phyloP scores from a whole-genome alignment of 2,797 vertebrate genomes.

The Acanthiza pusilla region DNA sequence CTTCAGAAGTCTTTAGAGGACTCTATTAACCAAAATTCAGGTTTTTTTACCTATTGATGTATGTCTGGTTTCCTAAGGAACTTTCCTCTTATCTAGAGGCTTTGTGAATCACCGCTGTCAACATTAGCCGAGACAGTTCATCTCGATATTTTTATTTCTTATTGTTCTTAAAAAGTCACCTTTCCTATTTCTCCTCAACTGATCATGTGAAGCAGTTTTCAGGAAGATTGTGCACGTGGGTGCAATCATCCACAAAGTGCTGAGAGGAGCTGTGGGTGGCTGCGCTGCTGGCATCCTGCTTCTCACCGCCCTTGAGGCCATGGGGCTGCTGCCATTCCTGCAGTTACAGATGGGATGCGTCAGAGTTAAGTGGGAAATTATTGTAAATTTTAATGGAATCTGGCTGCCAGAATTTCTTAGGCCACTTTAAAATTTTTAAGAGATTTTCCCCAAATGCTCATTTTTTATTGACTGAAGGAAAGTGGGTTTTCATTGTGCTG shows the following conservation, averaged over 20 bases:
- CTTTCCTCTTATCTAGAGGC: not conserved
- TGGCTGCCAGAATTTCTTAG: not conserved
- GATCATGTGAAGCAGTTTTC: not conserved
- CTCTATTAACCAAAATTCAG: not conserved
- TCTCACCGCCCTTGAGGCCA: not conserved
- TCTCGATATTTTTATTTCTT: not conserved
- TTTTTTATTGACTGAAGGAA: not conserved
- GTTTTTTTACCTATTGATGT: not conserved
- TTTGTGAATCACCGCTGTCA: not conserved
- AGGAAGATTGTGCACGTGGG: not conserved
- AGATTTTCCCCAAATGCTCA: not conserved
- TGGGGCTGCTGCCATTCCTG: not conserved
- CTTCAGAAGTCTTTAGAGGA: not conserved
- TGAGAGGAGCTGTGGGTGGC: not conserved
- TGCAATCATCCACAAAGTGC: not conserved
- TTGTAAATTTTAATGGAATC: not conserved
- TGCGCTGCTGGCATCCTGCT: rapidly evolving
- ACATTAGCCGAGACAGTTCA: not conserved
- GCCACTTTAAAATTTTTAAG: not conserved
- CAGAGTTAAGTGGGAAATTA: not conserved
- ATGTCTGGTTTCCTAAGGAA: not conserved
- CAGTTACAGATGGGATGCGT: not conserved
- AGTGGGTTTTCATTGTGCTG: not conserved
- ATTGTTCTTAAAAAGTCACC: not conserved
- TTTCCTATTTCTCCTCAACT: not conserved